Base-by-base conservation (phyloP, 2,797 vertebrate species). In the Mormyrops attenuatus region DNA sequence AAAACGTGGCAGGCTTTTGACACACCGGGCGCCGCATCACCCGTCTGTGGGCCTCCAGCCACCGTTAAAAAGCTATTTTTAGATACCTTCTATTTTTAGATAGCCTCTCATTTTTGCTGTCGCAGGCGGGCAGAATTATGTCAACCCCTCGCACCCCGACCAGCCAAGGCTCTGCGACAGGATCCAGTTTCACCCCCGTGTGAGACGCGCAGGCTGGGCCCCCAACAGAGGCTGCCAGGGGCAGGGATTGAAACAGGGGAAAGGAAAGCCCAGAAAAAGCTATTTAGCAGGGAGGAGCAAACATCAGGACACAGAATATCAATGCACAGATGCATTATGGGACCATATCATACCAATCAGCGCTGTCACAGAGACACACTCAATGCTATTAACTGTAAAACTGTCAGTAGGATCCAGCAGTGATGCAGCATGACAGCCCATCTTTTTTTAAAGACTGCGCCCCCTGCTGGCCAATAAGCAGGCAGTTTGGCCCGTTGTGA, bases 61-160 rank as follows among this genome's bases (percentile, higher is more conserved):
- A 82, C 89, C 17, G 41, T 88, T 60, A 41, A 88, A 44, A 17
- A 15, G 88, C 89, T 92, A 92, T 92, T 92, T 92, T 91, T 91
- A 92, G 89, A 34, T 41, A 2, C 30, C 9, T 20, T 87, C 89
- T 88, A 55, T 90, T 92, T 93, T 88, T 89, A 90, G 88, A 15
- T 5, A 7, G 11, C 17, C 38, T 44, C 55, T 2, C 49, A 26
- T 52, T 55, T 55, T 22, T 49, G 20, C 84, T 34, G 26, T 86
- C 20, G 47, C 9, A 85, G 17, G 41, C 8, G n/a, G 26, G 26
- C 30, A 5, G 88, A 20, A 77, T 92, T 89, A 92, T 89, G 90
- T 92, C 91, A 90, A 69, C 57, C 77, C 63, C 89, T 26, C 44
- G 41, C 44, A 49, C 80, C 44, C 80, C 0, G 44, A 47, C n/a